Base-by-base conservation (phyloP, 2,888 invertebrate genomes). In the Geophilus truncorum region DNA sequence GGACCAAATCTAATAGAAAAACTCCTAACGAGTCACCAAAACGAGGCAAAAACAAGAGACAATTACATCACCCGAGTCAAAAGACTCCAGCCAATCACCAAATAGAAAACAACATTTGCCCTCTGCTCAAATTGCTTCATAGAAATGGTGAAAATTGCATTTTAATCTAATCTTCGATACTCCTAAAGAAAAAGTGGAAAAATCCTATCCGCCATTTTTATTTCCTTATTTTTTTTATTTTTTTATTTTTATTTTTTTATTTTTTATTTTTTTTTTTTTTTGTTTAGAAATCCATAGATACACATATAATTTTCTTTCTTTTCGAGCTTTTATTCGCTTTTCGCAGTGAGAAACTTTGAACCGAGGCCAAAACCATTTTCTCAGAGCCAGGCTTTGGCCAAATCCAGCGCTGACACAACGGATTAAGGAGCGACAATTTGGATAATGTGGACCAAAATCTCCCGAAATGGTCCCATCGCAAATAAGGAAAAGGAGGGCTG, bases 361-460 rank as follows among this genome's bases (percentile, higher is more conserved):
- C 62, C 62, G 25, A 28, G 62, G 62, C 62, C 62, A 62, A 62
- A 62, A 62, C 62, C 62, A 62, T 62, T 62, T 62, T 62, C 62
- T 62, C 62, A 4, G 28, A 62, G 62, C 62, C 12, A 7, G 62
- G 62, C 62, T 62, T 62, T 62, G 62, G 62, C 62, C 62, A 62
- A 62, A 62, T 62, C 62, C 62, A 62, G 62, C 62, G 62, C 62
- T 62, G 62, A 62, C 62, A 62, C 62, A 62, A 62, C 12, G 62
- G 62, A 62, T 62, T 62, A 62, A 62, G 62, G 62, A 62, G 62
- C 62, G 62, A 62, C 62, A 62, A 62, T 62, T 62, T 62, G 62
- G 62, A 62, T 62, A 62, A 62, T 62, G 62, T 62, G 62, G 62
- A 62, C 62, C 62, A 62, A 62, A 62, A 62, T 62, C 62, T 62